A percentile compares a stretch with the other conserved stretches of the same genome.
Evolutionary conservation across 2,113 vertebrate species (phyloP).

Genomic region (Notiomystis cincta): DNA sequence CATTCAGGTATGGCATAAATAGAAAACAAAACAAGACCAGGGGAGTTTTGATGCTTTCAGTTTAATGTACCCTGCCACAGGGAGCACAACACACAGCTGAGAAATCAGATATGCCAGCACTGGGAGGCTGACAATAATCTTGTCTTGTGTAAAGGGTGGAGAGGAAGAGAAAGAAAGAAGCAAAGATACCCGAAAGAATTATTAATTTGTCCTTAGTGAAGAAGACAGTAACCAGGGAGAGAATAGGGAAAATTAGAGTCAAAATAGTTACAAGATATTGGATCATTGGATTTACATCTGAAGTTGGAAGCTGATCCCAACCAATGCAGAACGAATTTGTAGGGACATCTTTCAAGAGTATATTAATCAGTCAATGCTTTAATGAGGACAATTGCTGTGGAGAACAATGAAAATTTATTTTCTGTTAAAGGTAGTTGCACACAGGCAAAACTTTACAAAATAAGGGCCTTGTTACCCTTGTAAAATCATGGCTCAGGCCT

Average conservation of each 20-base stretch:
- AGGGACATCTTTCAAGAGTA: not conserved
- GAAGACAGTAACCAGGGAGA: not conserved
- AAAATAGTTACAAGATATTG: not conserved
- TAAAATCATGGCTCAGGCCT: too few species aligned
- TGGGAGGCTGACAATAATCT: not conserved
- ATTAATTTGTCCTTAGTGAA: not conserved
- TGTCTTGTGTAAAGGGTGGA: not conserved
- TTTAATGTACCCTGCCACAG: not conserved
- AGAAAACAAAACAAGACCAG: not conserved
- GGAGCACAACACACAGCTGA: not conserved
- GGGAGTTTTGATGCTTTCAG: not conserved
- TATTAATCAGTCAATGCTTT: not conserved
- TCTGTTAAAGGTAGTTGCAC: not conserved
- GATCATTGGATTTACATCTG: not conserved
- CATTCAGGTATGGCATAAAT: not conserved
- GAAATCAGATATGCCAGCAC: not conserved
- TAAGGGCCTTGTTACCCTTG: too few species aligned
- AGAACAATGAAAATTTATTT: not conserved
- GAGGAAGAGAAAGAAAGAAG: not conserved
- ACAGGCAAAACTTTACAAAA: too few species aligned
- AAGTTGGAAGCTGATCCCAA: not conserved
- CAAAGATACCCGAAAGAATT: not conserved
- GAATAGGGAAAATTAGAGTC: not conserved
- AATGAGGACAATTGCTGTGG: not conserved
- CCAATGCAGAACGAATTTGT: not conserved